Base-by-base conservation (phyloP, 2,797 vertebrate genomes). In the Cuniculus paca region DNA sequence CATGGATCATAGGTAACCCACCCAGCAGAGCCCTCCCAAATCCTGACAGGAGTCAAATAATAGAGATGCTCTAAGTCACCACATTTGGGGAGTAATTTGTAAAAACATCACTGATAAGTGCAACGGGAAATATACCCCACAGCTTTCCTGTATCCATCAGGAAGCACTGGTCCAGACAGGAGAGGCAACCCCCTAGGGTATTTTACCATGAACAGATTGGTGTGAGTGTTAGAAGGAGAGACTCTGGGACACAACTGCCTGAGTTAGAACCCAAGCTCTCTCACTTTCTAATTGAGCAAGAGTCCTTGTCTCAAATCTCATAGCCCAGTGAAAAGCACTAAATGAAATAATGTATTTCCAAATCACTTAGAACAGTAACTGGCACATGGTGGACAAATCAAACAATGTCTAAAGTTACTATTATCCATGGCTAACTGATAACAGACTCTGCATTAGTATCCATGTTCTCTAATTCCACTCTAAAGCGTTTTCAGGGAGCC, bases 231-330 rank as follows among this genome's bases (percentile, higher is more conserved):
- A 87, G 58, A 75, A 58, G 7, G 17, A 80, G n/a, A 16, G 61
- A 50, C 50, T 74, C 72, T 88, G 60, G 60, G 63, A 65, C 61
- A 78, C 63, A 2, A 1, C 14, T 50, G 10, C 12, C 13, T 74
- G 48, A 42, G 65, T 65, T 82, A 11, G 22, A 74, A 91, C 86
- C 13, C 6, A 19, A 79, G 16, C 42, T 83, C 22, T 28, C 7
- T n/a, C 52, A 42, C 63, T 92, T 83, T 14, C 34, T 50, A 16
- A 60, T 14, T 36, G 52, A 90, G 6, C n/a, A 65, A 84, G 39
- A 92, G 61, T 92, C 42, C 77, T 77, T 72, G 60, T n/a, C 31
- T 89, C 88, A 79, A 50, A 60, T 78, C 13, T 74, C 24, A 5
- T 65, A 88, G 85, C n/a, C 28, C 11, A 60, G 26, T 70, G 63